These are phyloP conservation scores for Meta bourneti DNA, from an alignment of 2,888 invertebrate species.

Conservation along the genomic window DNA sequence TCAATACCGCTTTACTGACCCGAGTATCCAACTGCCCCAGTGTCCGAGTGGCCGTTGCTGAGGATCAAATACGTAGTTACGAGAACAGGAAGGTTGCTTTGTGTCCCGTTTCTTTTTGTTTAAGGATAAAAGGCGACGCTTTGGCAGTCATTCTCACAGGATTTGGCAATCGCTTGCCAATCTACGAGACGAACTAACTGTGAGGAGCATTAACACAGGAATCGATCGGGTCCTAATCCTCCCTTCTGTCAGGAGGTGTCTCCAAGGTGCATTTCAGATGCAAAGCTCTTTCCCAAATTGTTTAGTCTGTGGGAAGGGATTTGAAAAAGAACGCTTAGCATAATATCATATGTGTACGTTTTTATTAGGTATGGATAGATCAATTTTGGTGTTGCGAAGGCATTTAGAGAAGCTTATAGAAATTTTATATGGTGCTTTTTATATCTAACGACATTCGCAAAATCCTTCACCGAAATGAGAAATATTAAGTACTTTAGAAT, in stretches of 20 bases:
- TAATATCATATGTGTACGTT: too few species aligned
- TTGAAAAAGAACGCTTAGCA: too few species aligned
- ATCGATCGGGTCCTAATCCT: background rate
- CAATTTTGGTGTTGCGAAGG: too few species aligned
- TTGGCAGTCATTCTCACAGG: slow-evolving; percentile 31
- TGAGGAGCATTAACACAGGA: background rate
- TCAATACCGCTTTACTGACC: slow-evolving; percentile 55
- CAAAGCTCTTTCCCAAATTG: background rate
- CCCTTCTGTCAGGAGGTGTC: background rate
- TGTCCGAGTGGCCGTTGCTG: slow-evolving; percentile 26
- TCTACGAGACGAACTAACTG: background rate
- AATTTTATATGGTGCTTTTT: too few species aligned
- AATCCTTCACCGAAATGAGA: too few species aligned
- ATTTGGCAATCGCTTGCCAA: slow-evolving; percentile 27
- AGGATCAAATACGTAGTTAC: slow-evolving; percentile 55
- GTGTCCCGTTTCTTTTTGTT: slow-evolving; percentile 28
- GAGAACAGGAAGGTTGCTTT: slow-evolving; percentile 21
- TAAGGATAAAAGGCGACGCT: slow-evolving; percentile 29
- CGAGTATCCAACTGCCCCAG: slow-evolving; percentile 12
- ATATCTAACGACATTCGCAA: too few species aligned
- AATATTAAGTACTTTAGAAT: too few species aligned
- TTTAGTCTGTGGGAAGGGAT: background rate
- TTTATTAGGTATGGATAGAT: too few species aligned
- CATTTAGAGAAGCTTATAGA: too few species aligned
- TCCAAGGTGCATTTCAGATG: background rate